Evolutionary conservation across 2,888 invertebrate species (phyloP).

Genomic region (Plebejus anna): DNA sequence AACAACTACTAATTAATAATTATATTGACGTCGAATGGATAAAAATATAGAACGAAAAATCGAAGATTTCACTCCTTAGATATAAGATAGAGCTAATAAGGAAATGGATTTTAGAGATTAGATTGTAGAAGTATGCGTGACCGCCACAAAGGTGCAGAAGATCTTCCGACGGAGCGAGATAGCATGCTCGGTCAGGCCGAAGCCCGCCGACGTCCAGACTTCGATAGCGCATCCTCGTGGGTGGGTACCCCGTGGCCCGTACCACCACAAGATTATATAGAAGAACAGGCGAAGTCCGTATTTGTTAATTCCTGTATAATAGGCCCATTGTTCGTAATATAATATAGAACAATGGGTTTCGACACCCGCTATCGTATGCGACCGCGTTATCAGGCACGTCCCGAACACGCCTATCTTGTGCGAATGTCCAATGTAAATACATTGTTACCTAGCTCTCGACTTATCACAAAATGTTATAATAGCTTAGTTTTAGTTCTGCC

Average conservation of each 20-base stretch:
- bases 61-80: not conserved
- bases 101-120: not conserved
- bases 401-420: conserved; percentile 20
- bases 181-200: too few species aligned
- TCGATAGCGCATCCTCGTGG: too few species aligned
- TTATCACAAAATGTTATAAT: not conserved
- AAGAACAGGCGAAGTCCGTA: not conserved
- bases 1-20: not conserved
- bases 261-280: not conserved
- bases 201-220: too few species aligned
- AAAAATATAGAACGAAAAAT: not conserved
- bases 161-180: too few species aligned
- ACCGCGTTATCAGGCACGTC: conserved; percentile 28
- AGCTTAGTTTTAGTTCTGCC: not conserved
- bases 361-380: not conserved
- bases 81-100: not conserved
- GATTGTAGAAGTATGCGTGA: too few species aligned
- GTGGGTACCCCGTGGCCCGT: not conserved
- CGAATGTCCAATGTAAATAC: conserved; percentile 2
- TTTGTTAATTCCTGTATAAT: conserved; percentile 3
- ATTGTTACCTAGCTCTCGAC: not conserved
- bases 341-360: conserved; percentile 10
- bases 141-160: too few species aligned
- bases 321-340: conserved; percentile 3
- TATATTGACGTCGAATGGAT: not conserved